These are phyloP conservation scores for Chunga burmeisteri DNA, from an alignment of 2,113 vertebrate species.

Conservation along the genomic window DNA sequence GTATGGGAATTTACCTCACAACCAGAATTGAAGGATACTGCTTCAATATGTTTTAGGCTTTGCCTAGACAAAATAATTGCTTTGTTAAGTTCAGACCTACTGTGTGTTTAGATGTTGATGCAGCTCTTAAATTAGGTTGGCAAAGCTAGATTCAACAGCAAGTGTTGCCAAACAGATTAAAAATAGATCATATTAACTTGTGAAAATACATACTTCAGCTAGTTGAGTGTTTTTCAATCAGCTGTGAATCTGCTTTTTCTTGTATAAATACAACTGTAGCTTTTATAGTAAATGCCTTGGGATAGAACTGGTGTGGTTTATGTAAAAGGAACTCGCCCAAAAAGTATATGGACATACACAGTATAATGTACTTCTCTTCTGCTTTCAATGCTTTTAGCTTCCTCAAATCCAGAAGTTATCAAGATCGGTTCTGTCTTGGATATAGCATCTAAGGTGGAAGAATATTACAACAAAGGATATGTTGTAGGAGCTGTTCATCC, in stretches of 20 bases:
- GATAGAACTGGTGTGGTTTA: not conserved
- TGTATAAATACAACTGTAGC: not conserved
- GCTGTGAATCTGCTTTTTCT: not conserved
- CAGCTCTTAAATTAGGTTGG: not conserved
- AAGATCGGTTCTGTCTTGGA: slow-evolving; percentile 87
- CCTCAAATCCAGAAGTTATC: slow-evolving; percentile 84
- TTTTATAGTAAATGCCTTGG: not conserved
- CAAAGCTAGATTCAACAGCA: not conserved
- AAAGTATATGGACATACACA: not conserved
- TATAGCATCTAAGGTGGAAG: slow-evolving; percentile 86
- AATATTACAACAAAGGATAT: slow-evolving; percentile 90
- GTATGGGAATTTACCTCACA: not conserved
- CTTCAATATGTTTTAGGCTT: not conserved
- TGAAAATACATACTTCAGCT: not conserved
- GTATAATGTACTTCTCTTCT: not conserved
- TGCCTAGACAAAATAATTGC: not conserved
- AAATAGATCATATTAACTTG: not conserved
- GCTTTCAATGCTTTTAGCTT: slow-evolving; percentile 63
- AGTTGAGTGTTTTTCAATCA: not conserved
- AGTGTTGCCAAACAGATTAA: not conserved
- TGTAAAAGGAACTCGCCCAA: not conserved
- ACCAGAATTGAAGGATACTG: not conserved
- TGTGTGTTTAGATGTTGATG: not conserved
- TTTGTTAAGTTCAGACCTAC: not conserved
- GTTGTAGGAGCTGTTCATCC: slow-evolving; percentile 87